A percentile compares a stretch with the other conserved stretches of the same genome.
Conservation (phyloP, 2,113 vertebrate genomes). For the Narcine bancroftii region DNA sequence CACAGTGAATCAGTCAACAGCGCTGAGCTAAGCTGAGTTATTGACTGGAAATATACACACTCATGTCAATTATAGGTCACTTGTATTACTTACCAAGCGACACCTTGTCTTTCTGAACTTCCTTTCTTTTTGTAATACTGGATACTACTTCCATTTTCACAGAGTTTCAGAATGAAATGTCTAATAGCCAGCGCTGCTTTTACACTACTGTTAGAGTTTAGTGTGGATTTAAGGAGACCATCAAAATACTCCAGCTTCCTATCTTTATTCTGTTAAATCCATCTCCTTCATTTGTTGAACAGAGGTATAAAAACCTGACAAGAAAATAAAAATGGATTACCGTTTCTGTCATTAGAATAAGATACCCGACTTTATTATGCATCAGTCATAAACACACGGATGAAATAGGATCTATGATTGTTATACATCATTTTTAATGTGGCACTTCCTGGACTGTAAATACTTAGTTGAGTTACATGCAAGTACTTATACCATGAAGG, state of each 20-base stretch:
- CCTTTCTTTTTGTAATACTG: background rate
- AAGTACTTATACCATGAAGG: background rate
- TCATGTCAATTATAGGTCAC: background rate
- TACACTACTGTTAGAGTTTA: background rate
- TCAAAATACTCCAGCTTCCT: background rate
- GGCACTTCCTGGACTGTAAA: background rate
- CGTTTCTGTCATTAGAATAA: background rate
- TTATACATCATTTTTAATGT: background rate
- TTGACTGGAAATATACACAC: background rate
- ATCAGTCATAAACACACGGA: background rate
- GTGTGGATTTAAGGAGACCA: background rate
- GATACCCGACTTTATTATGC: background rate
- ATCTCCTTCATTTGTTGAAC: background rate
- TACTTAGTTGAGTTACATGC: background rate
- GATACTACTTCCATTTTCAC: slow-evolving; percentile 17
- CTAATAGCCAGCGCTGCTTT: background rate
- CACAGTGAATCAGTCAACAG: slow-evolving; percentile 18
- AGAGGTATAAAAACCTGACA: background rate
- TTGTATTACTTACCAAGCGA: background rate
- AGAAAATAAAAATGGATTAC: background rate
- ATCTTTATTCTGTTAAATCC: background rate
- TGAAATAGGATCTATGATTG: background rate
- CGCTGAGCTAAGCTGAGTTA: background rate
- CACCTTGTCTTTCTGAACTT: background rate
- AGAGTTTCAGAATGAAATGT: background rate